A percentile compares a stretch with the other conserved stretches of the same genome.
Evolutionary conservation across 2,888 invertebrate genomes (phyloP).

Genomic region (Agrotis segetum): DNA sequence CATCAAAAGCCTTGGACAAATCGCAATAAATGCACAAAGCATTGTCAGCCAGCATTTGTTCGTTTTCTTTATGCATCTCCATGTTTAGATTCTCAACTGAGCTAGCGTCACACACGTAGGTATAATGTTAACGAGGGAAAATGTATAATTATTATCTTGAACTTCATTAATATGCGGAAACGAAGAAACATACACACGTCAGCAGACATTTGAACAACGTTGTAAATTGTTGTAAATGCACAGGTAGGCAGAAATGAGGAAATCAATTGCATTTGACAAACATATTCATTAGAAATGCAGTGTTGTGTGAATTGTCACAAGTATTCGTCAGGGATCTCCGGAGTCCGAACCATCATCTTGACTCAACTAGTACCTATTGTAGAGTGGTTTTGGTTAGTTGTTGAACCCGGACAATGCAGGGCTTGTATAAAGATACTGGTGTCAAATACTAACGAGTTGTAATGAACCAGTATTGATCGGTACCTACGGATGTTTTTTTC

Average conservation of each 20-base stretch:
- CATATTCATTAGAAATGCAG: background rate
- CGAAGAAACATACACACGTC: background rate
- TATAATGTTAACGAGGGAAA: background rate
- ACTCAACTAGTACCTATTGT: too few species aligned
- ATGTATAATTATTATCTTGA: conserved; percentile 5
- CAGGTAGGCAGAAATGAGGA: conserved; percentile 13
- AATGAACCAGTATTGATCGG: background rate
- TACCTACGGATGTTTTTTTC: background rate
- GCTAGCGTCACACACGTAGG: background rate
- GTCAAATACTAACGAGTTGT: background rate
- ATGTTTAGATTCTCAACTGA: background rate
- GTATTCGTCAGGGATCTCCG: background rate
- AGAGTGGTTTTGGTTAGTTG: background rate
- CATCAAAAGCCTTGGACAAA: too few species aligned
- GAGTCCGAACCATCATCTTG: background rate
- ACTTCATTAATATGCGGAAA: conserved; percentile 20
- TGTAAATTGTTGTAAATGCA: background rate
- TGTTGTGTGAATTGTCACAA: background rate
- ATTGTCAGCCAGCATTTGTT: too few species aligned
- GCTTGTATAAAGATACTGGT: background rate
- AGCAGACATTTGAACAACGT: conserved; percentile 9
- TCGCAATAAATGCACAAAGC: too few species aligned
- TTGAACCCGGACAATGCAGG: too few species aligned
- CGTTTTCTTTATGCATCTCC: background rate
- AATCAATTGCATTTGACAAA: background rate